Evolutionary conservation across 2,113 vertebrate species (phyloP).

Genomic region (Ceratotherium simum): DNA sequence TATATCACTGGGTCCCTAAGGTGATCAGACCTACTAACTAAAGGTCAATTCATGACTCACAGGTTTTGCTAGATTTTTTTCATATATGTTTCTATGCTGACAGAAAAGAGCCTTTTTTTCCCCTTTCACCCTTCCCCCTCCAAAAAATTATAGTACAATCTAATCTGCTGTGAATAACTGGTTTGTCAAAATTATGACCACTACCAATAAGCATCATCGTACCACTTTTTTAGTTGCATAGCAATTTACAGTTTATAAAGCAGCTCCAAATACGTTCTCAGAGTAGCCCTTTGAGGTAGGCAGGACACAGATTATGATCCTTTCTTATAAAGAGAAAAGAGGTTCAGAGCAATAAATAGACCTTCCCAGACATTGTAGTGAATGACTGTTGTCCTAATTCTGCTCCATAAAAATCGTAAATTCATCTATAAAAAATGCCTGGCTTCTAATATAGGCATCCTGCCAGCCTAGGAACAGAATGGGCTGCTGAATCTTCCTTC

Average conservation of each 20-base stretch:
- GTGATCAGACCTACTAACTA: background rate
- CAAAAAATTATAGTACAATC: background rate
- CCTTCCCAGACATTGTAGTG: background rate
- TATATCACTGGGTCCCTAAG: background rate
- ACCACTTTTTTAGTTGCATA: background rate
- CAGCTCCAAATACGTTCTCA: background rate
- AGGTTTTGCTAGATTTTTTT: constrained; percentile 10
- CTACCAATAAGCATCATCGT: background rate
- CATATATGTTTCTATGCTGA: background rate
- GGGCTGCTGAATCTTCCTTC: background rate
- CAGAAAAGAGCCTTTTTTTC: background rate
- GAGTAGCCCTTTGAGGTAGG: background rate
- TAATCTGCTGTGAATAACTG: background rate
- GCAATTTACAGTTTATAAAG: background rate
- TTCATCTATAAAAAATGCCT: background rate
- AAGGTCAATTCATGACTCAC: constrained; percentile 13
- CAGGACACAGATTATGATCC: background rate
- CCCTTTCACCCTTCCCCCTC: background rate
- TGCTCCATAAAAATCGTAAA: background rate
- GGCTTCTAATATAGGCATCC: background rate
- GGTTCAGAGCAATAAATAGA: background rate
- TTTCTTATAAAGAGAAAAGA: background rate
- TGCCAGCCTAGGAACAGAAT: background rate
- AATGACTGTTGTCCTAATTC: background rate
- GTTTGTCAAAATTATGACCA: constrained; percentile 1